Evolutionary conservation across 2,888 invertebrate genomes (phyloP).

Genomic region (Erynnis tages): DNA sequence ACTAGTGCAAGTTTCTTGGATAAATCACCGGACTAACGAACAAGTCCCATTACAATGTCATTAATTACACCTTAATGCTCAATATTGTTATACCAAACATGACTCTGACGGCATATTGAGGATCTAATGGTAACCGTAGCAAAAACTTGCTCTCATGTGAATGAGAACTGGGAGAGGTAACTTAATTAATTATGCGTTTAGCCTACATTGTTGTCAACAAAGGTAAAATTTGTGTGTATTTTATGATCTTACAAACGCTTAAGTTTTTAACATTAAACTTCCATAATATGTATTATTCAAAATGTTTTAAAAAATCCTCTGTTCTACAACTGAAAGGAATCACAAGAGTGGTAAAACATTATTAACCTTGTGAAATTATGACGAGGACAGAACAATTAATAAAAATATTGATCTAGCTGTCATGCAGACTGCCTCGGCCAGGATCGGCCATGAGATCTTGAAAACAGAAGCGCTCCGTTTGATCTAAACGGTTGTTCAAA

Average conservation of each 20-base stretch:
- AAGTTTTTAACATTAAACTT: too few relatives aligned
- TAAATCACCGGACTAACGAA: conserved; percentile 9
- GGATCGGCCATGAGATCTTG: conserved; percentile 10
- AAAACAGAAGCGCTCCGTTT: conserved; percentile 5
- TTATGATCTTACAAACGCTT: too few relatives aligned
- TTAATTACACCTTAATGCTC: conserved; percentile 20
- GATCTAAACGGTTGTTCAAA: conserved; percentile 3
- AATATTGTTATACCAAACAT: conserved; percentile 2
- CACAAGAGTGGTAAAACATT: too few relatives aligned
- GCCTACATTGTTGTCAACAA: too few relatives aligned
- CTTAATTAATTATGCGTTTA: neutral
- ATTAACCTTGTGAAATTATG: conserved; percentile 2
- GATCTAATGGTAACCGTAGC: conserved; percentile 10
- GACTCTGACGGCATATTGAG: conserved; percentile 1
- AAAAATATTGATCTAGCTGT: neutral
- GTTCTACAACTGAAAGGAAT: too few relatives aligned
- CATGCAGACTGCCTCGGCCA: neutral
- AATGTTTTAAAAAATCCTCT: too few relatives aligned
- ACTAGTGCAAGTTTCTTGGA: conserved; percentile 16
- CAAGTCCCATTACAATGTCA: conserved; percentile 19
- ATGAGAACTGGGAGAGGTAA: neutral
- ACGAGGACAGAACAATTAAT: neutral
- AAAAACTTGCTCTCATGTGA: conserved; percentile 5
- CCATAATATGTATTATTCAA: too few relatives aligned
- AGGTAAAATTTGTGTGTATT: too few relatives aligned